Evolutionary conservation across 2,113 vertebrate genomes (phyloP), one percentile per base, ranked within the genome.

Genomic region (Falcunculus frontatus): DNA sequence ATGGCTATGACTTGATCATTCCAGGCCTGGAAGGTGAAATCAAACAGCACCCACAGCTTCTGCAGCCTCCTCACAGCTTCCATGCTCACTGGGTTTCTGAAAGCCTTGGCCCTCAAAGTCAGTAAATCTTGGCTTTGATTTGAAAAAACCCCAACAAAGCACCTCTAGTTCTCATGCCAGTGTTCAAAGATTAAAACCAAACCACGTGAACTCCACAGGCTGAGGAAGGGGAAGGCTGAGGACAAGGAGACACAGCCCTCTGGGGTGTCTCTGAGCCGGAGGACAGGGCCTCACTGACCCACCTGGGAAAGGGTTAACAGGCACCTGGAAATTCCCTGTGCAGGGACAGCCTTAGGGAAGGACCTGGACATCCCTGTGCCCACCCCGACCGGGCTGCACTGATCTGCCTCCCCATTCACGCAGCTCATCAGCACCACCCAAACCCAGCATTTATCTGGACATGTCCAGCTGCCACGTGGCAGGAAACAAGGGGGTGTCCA

Each of bases 391-490:
- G 29, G 68, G 49, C 68, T 62, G 73, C 27, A 10, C 35, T 16
- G 18, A 3, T 26, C 76, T 10, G 17, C 10, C 2, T 57, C 44
- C 56, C 65, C 1, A 0, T 2, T 11, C 25, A 3, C 0, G 7
- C 0, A 5, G 20, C 27, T 29, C 29, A 1, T 3, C 11, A 73
- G 65, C 47, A 62, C 5, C 2, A 27, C 46, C 26, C 56, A 26
- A 32, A 10, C 8, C 33, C 57, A 18, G 17, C 10, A 49, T 26
- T 65, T 4, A 32, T 8, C 81, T 49, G 46, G 29, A 11, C 26
- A 11, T 0, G 1, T 41, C 33, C 63, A 21, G 25, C 26, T 59
- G 42, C 37, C 50, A 49, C 27, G 26, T 30, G 3, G 63, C 41
- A n/a, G 18, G 33, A n/a, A 70, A 23, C 8, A 26, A 16, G 13